A percentile compares a stretch with the other conserved stretches of the same genome.
Conservation (phyloP, 2,113 vertebrate genomes). For the Parus major region DNA sequence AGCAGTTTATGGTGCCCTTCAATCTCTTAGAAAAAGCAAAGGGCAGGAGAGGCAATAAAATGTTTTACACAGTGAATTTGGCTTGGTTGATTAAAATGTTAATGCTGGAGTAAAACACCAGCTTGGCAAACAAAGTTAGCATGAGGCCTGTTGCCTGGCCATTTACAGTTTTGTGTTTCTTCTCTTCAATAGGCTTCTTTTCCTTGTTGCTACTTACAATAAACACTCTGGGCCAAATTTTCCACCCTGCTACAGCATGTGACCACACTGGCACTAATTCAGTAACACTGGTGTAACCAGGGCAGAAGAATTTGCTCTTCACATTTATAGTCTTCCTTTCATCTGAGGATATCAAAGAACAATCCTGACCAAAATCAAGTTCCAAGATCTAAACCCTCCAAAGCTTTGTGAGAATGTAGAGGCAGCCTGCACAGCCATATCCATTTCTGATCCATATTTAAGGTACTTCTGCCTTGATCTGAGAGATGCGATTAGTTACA, state of each 20-base stretch:
- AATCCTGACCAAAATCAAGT: slow-evolving; percentile 8
- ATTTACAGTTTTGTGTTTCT: slow-evolving; percentile 26
- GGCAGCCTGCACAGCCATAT: neutral
- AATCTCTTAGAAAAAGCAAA: neutral
- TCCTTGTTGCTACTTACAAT: neutral
- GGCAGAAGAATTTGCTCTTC: slow-evolving; percentile 22
- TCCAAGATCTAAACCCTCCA: neutral
- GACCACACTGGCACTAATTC: neutral
- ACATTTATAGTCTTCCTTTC: neutral
- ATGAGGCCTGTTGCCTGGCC: slow-evolving; percentile 2
- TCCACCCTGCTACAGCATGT: neutral
- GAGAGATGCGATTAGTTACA: neutral
- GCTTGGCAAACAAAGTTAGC: slow-evolving; percentile 7
- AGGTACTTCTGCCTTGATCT: neutral
- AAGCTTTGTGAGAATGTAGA: neutral
- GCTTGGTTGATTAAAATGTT: neutral
- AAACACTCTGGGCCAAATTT: neutral
- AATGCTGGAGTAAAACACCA: slow-evolving; percentile 8
- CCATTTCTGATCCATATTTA: neutral
- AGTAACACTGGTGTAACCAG: neutral
- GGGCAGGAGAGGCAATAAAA: neutral
- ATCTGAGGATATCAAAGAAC: slow-evolving; percentile 6
- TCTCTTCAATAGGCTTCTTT: neutral
- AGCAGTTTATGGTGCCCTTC: neutral
- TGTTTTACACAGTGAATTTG: slow-evolving; percentile 1